Conservation (phyloP, 2,797 vertebrate genomes). For the Acanthopagrus latus region DNA sequence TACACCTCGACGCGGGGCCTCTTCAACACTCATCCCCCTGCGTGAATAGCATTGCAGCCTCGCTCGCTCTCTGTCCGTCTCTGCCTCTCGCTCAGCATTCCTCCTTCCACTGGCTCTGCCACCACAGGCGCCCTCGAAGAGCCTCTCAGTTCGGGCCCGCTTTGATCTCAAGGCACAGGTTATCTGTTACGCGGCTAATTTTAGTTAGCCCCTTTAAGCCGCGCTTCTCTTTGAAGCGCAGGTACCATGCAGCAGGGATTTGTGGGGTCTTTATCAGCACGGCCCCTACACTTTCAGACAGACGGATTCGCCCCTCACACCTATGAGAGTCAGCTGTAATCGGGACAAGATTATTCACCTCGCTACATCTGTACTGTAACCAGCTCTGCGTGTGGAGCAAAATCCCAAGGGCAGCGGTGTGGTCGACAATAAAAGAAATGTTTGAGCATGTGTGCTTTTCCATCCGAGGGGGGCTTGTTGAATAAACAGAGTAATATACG, state of each 20-base stretch:
- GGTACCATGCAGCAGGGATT: constrained; percentile 26
- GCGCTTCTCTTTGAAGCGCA: constrained; percentile 71
- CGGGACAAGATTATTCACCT: constrained; percentile 33
- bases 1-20: constrained; percentile 53
- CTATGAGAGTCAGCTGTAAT: constrained; percentile 25
- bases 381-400: not conserved
- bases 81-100: constrained; percentile 58
- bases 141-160: constrained; percentile 57
- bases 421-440: constrained; percentile 38
- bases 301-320: constrained; percentile 19
- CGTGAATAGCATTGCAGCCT: constrained; percentile 49
- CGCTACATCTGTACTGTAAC: constrained; percentile 32
- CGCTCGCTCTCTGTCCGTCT: constrained; percentile 33
- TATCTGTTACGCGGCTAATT: constrained; percentile 80
- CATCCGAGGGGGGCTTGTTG: constrained; percentile 23
- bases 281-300: constrained; percentile 9
- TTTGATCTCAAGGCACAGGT: constrained; percentile 81
- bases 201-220: constrained; percentile 73
- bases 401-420: constrained; percentile 5
- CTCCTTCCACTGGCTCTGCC: constrained; percentile 45
- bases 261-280: constrained; percentile 35
- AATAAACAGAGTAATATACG: constrained; percentile 43
- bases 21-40: constrained; percentile 47
- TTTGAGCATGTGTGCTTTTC: constrained; percentile 28
- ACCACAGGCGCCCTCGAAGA: constrained; percentile 59